phyloP scores from a whole-genome alignment of 2,113 vertebrate genomes.

The Pholis gunnellus region DNA sequence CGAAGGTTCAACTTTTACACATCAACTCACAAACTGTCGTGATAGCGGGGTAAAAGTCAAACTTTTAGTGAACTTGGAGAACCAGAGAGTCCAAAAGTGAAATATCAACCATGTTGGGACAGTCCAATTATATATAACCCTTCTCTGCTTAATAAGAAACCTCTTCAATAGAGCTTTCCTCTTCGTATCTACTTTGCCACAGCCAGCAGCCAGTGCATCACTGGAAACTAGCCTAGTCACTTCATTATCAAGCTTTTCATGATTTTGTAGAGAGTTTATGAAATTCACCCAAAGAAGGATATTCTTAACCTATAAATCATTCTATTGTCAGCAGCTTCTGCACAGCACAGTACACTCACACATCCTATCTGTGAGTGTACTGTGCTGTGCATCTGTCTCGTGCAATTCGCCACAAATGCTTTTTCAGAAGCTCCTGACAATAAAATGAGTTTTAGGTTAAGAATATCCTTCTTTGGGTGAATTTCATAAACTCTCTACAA shows the following conservation, averaged over 20 bases:
- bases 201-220: not conserved
- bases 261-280: too few relatives aligned
- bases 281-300: too few relatives aligned
- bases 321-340: too few relatives aligned
- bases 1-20: not conserved
- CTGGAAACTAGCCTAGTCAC: not conserved
- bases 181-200: not conserved
- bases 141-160: not conserved
- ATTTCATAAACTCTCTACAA: not conserved
- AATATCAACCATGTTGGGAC: not conserved
- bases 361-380: not conserved
- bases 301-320: too few relatives aligned
- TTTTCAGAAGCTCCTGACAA: not conserved
- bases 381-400: not conserved
- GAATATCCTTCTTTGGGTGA: not conserved
- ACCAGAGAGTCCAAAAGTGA: not conserved
- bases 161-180: too few relatives aligned
- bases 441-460: not conserved
- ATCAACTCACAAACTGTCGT: not conserved
- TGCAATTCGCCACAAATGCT: not conserved
- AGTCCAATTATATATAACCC: not conserved
- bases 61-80: not conserved
- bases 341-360: too few relatives aligned
- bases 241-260: not conserved
- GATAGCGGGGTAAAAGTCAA: not conserved